Base-by-base conservation (phyloP, 2,888 invertebrate species). In the Colostygia pectinataria region DNA sequence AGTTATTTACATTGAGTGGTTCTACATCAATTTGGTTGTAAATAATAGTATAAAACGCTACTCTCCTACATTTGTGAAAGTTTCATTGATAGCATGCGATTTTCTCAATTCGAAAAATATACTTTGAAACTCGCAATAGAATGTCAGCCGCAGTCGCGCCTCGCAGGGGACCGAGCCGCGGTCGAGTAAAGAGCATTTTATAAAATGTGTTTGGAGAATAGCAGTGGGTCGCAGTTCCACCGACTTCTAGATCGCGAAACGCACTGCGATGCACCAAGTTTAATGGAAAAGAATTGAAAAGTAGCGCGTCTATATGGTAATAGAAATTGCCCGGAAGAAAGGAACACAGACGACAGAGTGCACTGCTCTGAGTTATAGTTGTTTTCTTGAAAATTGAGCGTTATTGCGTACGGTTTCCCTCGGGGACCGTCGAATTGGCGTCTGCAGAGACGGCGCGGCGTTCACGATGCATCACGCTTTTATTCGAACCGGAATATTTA, bases 211-310 rank as follows among this genome's bases (percentile, higher is more conserved):
- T 87, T 82, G 80, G 77, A 83, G 80, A 80, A 82, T 77, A 78
- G 77, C 66, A 71, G 68, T 74, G 71, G 78, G 77, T 77, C 75
- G 71, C 70, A 71, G 69, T 34, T 47, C 46, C 53, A 63, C 63
- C 70, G 74, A 34, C 45, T 46, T 51, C 40, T 12, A 41, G 70
- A 61, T 71, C 73, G 71, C 71, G 74, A 78, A 86, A 87, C 86
- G 86, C 87, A 85, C 79, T 66, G 68, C 84, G 80, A 84, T 87
- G 87, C 83, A 85, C 83, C 85, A 85, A 90, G 80, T 90, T 89
- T 89, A 90, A 89, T 90, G 88, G 89, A 89, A 89, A 89, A 89
- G 90, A 89, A 89, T 89, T 89, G 89, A 90, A 89, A 89, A 90
- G 87, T 87, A 87, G 86, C 88, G 81, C 80, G 83, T 90, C 90